Evolutionary conservation across 2,797 vertebrate species (phyloP), one percentile per base, ranked within the genome.

Genomic region (Ctenosaura bakeri): DNA sequence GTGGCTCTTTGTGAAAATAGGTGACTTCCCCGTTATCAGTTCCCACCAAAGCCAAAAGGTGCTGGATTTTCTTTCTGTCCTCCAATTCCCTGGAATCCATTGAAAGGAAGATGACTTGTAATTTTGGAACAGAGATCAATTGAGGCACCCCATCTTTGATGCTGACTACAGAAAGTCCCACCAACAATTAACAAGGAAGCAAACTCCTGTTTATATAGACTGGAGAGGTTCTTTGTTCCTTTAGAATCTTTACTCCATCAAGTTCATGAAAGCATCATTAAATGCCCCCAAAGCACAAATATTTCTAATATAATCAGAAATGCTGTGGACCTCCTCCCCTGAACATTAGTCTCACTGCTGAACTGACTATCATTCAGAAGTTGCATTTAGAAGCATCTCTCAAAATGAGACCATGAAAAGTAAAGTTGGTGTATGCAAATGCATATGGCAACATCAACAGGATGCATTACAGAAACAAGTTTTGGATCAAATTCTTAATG

Each of bases 11-110:
- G 93, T 98, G 97, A 96, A 99, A 99, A 96, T 99, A 99, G 0
- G 98, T 99, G 88, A 99, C 96, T 95, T 99, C 98, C 93, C 97
- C 98, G 64, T 92, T 92, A 86, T 98, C 98, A 87, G 98, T 97
- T 93, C 98, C 98, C 81, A 98, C 97, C 86, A 99, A 96, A 77
- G 98, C 94, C 90, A 99, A 96, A 87, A 99, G 99, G 88, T 97
- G 98, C 20, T 99, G 99, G 94, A 99, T 99, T 96, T 98, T 99
- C 93, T 98, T 99, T 92, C 98, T 98, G 96, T 99, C 99, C 89
- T 99, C 98, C 90, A 99, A 29, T 91, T 99, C 99, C 95, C 99
- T 99, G 94, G 1, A 96, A 95, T 95, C 87, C 83, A 94, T 94
- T 93, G 0, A 56, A 91, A 96, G 29, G 22, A 64, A 92, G 0